phyloP scores from a whole-genome alignment of 2,113 vertebrate genomes.

The Sminthopsis crassicaudata region DNA sequence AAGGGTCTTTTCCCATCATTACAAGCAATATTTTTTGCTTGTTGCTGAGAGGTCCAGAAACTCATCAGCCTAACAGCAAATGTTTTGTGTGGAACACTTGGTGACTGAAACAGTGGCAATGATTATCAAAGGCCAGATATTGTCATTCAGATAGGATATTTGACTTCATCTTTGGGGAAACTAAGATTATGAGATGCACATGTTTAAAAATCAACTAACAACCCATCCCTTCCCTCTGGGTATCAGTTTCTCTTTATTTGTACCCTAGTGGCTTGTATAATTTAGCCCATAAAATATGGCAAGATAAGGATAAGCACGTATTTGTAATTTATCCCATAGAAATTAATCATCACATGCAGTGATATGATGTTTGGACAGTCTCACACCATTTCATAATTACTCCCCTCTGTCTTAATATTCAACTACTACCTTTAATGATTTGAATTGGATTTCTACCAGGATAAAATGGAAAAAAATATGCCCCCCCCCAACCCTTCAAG shows the following conservation, averaged over 20 bases:
- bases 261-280: not conserved
- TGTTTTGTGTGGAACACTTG: not conserved
- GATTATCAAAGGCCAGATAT: not conserved
- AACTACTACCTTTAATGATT: no score
- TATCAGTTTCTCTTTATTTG: slow-evolving; percentile 13
- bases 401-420: no score
- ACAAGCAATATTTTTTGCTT: not conserved
- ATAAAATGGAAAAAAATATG: no score
- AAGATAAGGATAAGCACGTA: no score
- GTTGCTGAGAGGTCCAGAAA: not conserved
- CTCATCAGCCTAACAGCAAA: not conserved
- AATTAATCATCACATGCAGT: no score
- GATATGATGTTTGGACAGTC: no score
- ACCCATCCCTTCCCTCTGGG: not conserved
- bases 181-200: not conserved
- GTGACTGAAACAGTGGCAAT: not conserved
- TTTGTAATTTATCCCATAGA: no score
- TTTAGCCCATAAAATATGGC: not conserved
- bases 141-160: not conserved
- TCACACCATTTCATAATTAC: no score
- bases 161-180: not conserved
- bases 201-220: slow-evolving; percentile 7
- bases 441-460: no score
- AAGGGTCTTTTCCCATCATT: not conserved
- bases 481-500: no score